These are phyloP conservation scores for Discoglossus pictus DNA, from an alignment of 2,797 vertebrate species.

Conservation along the genomic window DNA sequence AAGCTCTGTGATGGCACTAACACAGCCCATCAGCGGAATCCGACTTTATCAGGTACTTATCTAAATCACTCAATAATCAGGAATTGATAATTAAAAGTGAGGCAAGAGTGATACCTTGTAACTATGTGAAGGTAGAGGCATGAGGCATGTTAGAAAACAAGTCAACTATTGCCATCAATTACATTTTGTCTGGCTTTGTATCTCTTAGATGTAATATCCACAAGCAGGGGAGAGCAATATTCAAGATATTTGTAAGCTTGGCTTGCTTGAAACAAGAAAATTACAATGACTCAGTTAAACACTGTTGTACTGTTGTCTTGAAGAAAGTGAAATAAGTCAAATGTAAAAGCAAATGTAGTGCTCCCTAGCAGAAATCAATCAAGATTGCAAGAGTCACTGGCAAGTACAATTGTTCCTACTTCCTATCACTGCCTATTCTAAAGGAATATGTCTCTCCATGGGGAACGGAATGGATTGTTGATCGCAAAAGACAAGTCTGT, in stretches of 20 bases:
- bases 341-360: slow-evolving; percentile 35
- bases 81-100: slow-evolving; percentile 37
- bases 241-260: slow-evolving; percentile 8
- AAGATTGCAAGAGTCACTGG: slow-evolving; percentile 45
- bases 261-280: slow-evolving; percentile 7
- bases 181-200: background rate
- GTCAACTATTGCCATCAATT: no score
- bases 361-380: slow-evolving; percentile 44
- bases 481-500: slow-evolving; percentile 51
- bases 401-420: slow-evolving; percentile 29
- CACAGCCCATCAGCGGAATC: slow-evolving; percentile 25
- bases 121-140: background rate
- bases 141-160: no score
- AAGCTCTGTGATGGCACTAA: slow-evolving; percentile 22
- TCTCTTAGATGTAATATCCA: slow-evolving; percentile 7
- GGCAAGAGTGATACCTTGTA: slow-evolving; percentile 25
- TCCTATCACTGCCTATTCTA: slow-evolving; percentile 44
- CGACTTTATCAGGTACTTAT: slow-evolving; percentile 10
- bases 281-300: slow-evolving; percentile 23
- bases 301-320: slow-evolving; percentile 28
- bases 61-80: slow-evolving; percentile 25
- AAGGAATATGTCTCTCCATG: slow-evolving; percentile 40
- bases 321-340: slow-evolving; percentile 40
- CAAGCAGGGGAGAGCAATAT: slow-evolving; percentile 10
- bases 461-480: slow-evolving; percentile 48